Conservation (phyloP, 2,797 vertebrate genomes). For the Spondyliosoma cantharus region DNA sequence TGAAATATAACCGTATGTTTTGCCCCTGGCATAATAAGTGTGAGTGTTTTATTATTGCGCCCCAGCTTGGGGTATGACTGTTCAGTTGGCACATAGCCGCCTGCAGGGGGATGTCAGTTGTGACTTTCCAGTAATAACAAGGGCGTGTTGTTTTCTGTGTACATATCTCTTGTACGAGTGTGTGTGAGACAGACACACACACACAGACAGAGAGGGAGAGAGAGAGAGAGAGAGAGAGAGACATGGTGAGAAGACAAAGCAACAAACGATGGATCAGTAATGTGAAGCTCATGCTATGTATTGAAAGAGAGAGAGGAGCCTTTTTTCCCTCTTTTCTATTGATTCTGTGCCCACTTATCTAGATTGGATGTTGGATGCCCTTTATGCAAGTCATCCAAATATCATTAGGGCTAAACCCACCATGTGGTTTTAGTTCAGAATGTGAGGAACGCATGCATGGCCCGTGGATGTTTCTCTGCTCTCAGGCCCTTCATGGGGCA, state of each 20-base stretch:
- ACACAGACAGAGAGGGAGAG: conserved; percentile 23
- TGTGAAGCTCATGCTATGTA: conserved; percentile 61
- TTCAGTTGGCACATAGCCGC: conserved; percentile 67
- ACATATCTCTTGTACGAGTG: conserved; percentile 58
- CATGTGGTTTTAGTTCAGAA: conserved; percentile 77
- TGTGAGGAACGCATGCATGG: conserved; percentile 72
- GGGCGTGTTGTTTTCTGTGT: conserved; percentile 77
- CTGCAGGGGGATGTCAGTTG: conserved; percentile 74
- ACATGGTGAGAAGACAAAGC: conserved; percentile 42
- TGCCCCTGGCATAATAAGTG: conserved; percentile 31
- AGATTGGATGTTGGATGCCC: conserved; percentile 69
- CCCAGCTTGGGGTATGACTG: conserved; percentile 61
- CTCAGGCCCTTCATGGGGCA: conserved; percentile 60
- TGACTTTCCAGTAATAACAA: conserved; percentile 82
- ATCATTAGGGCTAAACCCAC: conserved; percentile 76
- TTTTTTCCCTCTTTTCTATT: conserved; percentile 34
- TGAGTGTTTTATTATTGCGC: conserved; percentile 59
- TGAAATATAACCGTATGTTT: conserved; percentile 47
- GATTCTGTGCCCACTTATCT: conserved; percentile 68
- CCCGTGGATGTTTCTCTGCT: conserved; percentile 64
- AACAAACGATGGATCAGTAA: conserved; percentile 51
- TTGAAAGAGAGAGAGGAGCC: conserved; percentile 43
- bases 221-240: conserved; percentile 30
- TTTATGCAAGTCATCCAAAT: conserved; percentile 80
- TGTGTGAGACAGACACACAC: conserved; percentile 33